Evolutionary conservation across 2,113 vertebrate genomes (phyloP).

Genomic region (Brachypodius melanocephalos): DNA sequence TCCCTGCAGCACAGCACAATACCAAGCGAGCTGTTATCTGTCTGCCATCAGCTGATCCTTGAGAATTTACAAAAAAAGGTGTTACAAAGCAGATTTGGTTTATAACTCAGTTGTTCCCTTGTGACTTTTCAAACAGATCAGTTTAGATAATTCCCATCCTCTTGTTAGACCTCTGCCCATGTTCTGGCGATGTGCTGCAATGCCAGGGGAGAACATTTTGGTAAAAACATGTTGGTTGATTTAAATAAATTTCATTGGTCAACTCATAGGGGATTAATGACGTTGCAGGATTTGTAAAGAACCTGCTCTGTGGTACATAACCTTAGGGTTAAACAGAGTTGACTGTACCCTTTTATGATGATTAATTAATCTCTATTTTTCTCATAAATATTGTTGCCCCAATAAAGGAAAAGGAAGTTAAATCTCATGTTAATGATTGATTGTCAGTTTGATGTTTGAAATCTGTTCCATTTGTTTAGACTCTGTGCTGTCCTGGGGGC

Average conservation of each 20-base stretch:
- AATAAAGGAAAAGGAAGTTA: background rate
- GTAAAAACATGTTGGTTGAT: background rate
- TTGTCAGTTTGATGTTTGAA: background rate
- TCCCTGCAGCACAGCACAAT: background rate
- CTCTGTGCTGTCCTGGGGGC: slow-evolving; percentile 94
- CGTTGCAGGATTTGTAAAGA: background rate
- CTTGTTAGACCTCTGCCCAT: background rate
- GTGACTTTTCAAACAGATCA: background rate
- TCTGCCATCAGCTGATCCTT: background rate
- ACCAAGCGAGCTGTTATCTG: background rate
- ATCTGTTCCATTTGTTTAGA: slow-evolving; percentile 74
- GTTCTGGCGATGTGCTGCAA: background rate
- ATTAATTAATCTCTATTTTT: background rate
- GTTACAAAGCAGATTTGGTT: background rate
- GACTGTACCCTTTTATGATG: background rate
- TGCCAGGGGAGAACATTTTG: background rate
- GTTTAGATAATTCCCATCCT: background rate
- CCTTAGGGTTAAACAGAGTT: background rate
- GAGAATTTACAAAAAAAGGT: background rate
- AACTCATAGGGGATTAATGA: background rate
- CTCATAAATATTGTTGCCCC: background rate
- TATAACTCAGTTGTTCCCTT: background rate
- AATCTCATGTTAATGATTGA: background rate
- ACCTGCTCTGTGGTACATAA: background rate
- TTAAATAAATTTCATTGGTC: background rate